These are phyloP conservation scores for Oxytorus armatus DNA, from an alignment of 2,888 invertebrate genomes.

Conservation along the genomic window DNA sequence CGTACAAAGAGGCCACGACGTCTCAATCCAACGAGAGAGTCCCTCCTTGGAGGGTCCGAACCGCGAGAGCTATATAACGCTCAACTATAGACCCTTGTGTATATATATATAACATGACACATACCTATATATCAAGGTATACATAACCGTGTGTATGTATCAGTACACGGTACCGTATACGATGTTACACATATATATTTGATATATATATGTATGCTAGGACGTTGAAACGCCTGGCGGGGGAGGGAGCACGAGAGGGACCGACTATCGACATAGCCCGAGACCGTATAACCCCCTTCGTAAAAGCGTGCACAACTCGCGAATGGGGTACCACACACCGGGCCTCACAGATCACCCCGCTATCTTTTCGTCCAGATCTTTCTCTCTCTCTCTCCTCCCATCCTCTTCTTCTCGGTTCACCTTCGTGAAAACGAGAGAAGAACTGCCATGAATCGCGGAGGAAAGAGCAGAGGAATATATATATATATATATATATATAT, in stretches of 20 bases:
- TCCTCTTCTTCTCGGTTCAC: constrained; percentile 61
- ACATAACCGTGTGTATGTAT: constrained; percentile 28
- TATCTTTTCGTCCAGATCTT: constrained; percentile 82
- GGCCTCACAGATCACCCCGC: constrained; percentile 84
- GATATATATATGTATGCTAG: constrained; percentile 34
- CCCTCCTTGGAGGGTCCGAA: constrained; percentile 81
- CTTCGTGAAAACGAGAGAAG: constrained; percentile 58
- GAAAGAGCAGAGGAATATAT: no score
- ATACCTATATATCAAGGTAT: constrained; percentile 29
- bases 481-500: no score
- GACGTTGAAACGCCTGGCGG: constrained; percentile 46
- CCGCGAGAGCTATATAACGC: constrained; percentile 74
- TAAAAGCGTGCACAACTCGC: constrained; percentile 80
- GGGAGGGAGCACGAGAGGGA: constrained; percentile 55
- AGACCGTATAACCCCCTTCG: constrained; percentile 67
- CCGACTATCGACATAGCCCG: constrained; percentile 37
- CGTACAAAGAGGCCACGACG: constrained; percentile 84
- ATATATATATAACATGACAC: constrained; percentile 27
- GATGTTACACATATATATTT: constrained; percentile 20
- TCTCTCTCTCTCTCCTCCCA: constrained; percentile 63
- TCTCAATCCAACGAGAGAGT: constrained; percentile 80
- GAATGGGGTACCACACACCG: constrained; percentile 84
- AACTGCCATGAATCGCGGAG: constrained; percentile 6
- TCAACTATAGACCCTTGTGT: constrained; percentile 53
- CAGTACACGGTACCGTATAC: constrained; percentile 25